A percentile compares a stretch with the other conserved stretches of the same genome.
Evolutionary conservation across 2,888 invertebrate species (phyloP).

Genomic region (Pherbina coryleti): DNA sequence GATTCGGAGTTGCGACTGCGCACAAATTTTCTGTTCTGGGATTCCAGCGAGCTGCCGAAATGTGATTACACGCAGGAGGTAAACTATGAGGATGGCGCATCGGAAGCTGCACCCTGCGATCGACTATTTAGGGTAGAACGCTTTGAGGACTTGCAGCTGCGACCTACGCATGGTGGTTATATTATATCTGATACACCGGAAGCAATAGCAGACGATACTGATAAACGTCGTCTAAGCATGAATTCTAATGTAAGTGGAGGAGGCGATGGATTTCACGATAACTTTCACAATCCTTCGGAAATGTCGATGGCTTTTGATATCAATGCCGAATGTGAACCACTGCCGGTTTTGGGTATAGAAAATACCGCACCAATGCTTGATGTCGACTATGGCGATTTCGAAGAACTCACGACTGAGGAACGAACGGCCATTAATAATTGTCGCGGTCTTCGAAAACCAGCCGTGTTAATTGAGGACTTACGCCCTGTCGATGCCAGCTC

Average conservation of each 20-base stretch:
- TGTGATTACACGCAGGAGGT: conserved; percentile 54
- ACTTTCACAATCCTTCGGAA: conserved; percentile 71
- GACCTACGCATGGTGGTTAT: conserved; percentile 64
- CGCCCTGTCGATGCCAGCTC: conserved; percentile 72
- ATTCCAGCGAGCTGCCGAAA: conserved; percentile 46
- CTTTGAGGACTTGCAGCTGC: conserved; percentile 54
- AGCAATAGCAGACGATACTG: conserved; percentile 54
- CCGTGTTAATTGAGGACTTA: conserved; percentile 72
- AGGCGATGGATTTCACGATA: conserved; percentile 63
- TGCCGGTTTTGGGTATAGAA: conserved; percentile 68
- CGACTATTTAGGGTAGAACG: conserved; percentile 54
- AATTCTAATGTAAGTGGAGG: conserved; percentile 57
- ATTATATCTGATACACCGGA: conserved; percentile 64
- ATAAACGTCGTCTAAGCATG: conserved; percentile 40
- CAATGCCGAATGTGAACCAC: conserved; percentile 75
- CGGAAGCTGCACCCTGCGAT: conserved; percentile 49
- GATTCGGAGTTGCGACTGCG: conserved; percentile 67
- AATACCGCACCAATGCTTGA: conserved; percentile 57
- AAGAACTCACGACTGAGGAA: conserved; percentile 68
- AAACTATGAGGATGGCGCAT: conserved; percentile 40
- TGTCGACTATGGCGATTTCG: conserved; percentile 69
- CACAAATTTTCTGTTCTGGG: conserved; percentile 64
- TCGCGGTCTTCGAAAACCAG: conserved; percentile 64
- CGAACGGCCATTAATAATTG: conserved; percentile 63
- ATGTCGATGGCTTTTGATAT: conserved; percentile 76